Evolutionary conservation across 2,888 invertebrate species (phyloP).

Genomic region (Dione juno): DNA sequence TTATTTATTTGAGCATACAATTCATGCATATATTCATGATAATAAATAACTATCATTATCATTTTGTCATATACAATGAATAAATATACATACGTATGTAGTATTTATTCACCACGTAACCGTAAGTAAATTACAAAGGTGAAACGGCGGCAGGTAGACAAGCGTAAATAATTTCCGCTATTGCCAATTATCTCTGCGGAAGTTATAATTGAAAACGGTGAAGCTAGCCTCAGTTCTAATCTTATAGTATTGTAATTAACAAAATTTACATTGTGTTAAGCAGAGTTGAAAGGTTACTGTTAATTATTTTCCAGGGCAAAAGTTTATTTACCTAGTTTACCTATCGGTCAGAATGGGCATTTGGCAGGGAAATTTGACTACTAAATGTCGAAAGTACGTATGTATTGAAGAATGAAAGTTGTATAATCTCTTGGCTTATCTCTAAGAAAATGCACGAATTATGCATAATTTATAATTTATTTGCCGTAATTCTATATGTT

Average conservation of each 20-base stretch:
- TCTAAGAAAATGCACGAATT: too few relatives aligned
- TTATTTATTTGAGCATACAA: not conserved
- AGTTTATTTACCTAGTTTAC: not conserved
- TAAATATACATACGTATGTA: not conserved
- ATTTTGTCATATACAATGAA: not conserved
- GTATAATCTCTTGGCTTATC: too few relatives aligned
- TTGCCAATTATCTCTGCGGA: conserved; percentile 19
- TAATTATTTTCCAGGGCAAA: not conserved
- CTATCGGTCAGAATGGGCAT: too few relatives aligned
- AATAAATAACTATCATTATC: not conserved
- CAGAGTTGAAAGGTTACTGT: conserved; percentile 1
- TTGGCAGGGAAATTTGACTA: too few relatives aligned
- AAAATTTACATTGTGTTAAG: conserved; percentile 7
- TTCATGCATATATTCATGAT: not conserved
- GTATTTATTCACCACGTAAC: not conserved
- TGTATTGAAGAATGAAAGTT: too few relatives aligned
- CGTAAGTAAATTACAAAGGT: conserved; percentile 17
- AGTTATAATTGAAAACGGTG: conserved; percentile 17
- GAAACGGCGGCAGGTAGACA: conserved; percentile 13
- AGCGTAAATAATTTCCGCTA: conserved; percentile 16
- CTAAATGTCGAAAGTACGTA: too few relatives aligned
- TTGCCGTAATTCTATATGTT: too few relatives aligned
- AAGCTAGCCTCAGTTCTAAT: conserved; percentile 4
- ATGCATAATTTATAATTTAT: too few relatives aligned
- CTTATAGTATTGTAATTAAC: conserved; percentile 20